Conservation (phyloP, 2,797 vertebrate genomes). For the Mormyrops boulengeri region DNA sequence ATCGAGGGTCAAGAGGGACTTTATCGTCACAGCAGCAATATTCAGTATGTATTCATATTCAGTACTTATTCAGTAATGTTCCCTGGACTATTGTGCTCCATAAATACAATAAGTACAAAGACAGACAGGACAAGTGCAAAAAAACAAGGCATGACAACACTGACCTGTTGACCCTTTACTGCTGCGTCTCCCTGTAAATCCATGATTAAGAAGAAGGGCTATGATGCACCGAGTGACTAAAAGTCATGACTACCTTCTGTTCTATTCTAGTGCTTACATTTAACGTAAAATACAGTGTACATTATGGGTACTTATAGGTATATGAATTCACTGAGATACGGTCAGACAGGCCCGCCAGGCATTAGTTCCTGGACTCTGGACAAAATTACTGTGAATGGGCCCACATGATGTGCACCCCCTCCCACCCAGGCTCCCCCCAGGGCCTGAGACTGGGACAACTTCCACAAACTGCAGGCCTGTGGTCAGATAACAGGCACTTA, state of each 20-base stretch:
- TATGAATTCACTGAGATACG: background rate
- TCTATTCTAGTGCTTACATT: background rate
- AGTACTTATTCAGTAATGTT: background rate
- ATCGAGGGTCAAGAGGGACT: background rate
- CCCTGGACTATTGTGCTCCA: background rate
- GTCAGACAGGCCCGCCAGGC: background rate
- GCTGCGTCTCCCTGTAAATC: background rate
- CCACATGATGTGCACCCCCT: background rate
- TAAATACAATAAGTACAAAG: background rate
- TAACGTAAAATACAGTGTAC: background rate
- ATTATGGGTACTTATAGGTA: background rate
- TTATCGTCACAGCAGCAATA: background rate
- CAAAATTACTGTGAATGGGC: background rate
- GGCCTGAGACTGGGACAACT: background rate
- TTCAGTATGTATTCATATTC: background rate
- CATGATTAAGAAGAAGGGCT: background rate
- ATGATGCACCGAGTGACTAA: background rate
- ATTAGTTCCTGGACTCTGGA: background rate
- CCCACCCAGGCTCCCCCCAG: background rate
- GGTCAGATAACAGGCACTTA: background rate
- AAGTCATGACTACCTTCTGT: background rate
- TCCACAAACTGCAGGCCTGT: background rate
- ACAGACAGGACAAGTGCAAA: background rate
- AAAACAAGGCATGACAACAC: background rate
- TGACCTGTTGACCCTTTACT: background rate